phyloP scores from a whole-genome alignment of 2,113 vertebrate species.

The Prionailurus bengalensis region DNA sequence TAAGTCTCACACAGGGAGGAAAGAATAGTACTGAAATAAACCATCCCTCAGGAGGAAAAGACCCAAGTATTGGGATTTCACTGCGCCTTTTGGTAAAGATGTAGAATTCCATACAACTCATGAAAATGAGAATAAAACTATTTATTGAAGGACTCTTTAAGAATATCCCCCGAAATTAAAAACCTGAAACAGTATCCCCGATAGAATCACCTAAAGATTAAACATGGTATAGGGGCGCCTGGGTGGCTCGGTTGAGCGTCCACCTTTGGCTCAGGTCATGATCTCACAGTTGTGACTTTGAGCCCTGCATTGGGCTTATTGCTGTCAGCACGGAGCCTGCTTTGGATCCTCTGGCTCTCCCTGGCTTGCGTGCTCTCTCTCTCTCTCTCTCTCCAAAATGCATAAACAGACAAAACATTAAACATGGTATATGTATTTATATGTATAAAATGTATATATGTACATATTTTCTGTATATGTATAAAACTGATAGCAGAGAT shows the following conservation, averaged over 20 bases:
- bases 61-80: background rate
- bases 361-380: no score
- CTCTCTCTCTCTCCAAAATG: no score
- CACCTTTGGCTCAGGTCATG: no score
- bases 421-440: background rate
- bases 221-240: background rate
- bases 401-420: background rate
- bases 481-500: background rate
- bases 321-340: no score
- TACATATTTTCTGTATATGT: background rate
- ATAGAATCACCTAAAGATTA: background rate
- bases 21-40: background rate
- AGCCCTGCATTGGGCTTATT: no score
- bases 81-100: background rate
- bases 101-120: background rate
- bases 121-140: slow-evolving; percentile 23
- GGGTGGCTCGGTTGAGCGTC: no score
- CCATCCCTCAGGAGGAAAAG: background rate
- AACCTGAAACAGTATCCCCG: background rate
- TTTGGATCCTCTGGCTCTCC: no score
- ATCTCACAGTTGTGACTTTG: no score
- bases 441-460: background rate
- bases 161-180: background rate
- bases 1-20: background rate
- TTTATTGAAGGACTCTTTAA: background rate